phyloP scores from a whole-genome alignment of 2,797 vertebrate species.

The Meda fulgida region DNA sequence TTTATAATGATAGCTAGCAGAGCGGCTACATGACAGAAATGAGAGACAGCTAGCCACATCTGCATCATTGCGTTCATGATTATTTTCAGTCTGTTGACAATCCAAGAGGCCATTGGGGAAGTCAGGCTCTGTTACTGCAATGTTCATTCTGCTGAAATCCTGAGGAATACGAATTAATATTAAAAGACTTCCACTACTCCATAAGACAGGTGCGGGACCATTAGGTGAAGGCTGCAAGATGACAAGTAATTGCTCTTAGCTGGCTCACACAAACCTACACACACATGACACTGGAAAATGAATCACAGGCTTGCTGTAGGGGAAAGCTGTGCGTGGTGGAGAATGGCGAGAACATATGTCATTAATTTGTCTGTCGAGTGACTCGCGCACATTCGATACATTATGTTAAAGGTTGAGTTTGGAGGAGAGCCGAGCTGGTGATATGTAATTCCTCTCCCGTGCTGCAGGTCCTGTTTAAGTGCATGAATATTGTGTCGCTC shows the following conservation, averaged over 20 bases:
- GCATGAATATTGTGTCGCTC: slow-evolving; percentile 32
- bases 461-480: slow-evolving; percentile 37
- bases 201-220: slow-evolving; percentile 22
- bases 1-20: slow-evolving; percentile 19
- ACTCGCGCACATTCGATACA: slow-evolving; percentile 24
- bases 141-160: not conserved
- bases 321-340: slow-evolving; percentile 41
- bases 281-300: slow-evolving; percentile 40
- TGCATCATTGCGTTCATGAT: slow-evolving; percentile 25
- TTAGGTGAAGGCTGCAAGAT: slow-evolving; percentile 40
- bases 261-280: slow-evolving; percentile 15
- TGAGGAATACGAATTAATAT: slow-evolving; percentile 34
- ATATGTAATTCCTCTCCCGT: slow-evolving; percentile 23
- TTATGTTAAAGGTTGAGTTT: slow-evolving; percentile 55
- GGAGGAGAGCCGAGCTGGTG: slow-evolving; percentile 34
- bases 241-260: slow-evolving; percentile 47
- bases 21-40: not conserved
- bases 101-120: not conserved
- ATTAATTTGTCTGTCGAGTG: slow-evolving; percentile 42
- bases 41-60: slow-evolving; percentile 11
- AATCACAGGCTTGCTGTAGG: slow-evolving; percentile 52
- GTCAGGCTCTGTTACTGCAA: slow-evolving; percentile 9
- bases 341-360: slow-evolving; percentile 25
- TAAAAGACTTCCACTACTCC: slow-evolving; percentile 32
- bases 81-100: slow-evolving; percentile 20